Evolutionary conservation across 2,113 vertebrate genomes (phyloP).

Genomic region (Steatornis caripensis): DNA sequence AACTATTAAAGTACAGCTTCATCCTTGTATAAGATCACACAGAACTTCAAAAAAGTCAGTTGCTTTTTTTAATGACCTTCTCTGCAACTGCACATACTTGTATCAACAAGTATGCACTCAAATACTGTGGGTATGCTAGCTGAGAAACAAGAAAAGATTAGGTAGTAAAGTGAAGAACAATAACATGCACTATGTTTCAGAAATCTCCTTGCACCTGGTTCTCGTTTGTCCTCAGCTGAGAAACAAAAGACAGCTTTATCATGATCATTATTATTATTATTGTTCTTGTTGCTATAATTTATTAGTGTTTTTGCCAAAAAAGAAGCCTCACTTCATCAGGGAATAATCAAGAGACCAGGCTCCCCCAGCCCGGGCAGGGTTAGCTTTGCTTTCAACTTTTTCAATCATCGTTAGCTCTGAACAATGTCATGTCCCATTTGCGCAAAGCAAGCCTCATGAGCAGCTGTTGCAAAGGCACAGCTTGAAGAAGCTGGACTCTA

Average conservation of each 20-base stretch:
- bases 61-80: constrained; percentile 8
- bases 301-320: neutral
- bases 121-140: neutral
- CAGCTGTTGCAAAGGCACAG: neutral
- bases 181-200: neutral
- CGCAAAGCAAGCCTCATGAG: constrained; percentile 8
- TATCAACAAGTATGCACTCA: constrained; percentile 28
- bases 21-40: neutral
- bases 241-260: constrained; percentile 33
- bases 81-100: neutral
- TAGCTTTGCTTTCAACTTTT: constrained; percentile 46
- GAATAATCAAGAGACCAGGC: constrained; percentile 8
- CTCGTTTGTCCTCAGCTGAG: constrained; percentile 23
- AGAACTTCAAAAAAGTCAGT: neutral
- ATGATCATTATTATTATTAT: neutral
- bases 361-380: neutral
- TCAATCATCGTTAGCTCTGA: constrained; percentile 42
- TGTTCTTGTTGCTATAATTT: neutral
- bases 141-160: neutral
- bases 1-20: neutral
- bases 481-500: neutral
- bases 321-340: constrained; percentile 16
- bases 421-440: constrained; percentile 60
- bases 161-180: neutral
- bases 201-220: constrained; percentile 15